Conservation (phyloP, 2,797 vertebrate genomes). For the Tiaroga cobitis region DNA sequence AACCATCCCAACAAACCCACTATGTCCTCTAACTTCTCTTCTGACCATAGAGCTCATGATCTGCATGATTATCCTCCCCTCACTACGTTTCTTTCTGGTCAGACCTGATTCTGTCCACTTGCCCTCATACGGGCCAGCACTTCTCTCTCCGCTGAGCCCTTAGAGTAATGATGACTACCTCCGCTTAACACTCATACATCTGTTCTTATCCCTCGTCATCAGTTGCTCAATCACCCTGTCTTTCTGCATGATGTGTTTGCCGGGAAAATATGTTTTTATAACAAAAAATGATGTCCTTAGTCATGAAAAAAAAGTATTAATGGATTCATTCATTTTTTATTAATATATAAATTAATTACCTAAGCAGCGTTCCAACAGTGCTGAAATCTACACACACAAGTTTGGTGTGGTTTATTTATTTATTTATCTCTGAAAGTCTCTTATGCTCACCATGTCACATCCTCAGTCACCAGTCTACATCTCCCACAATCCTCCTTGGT, state of each 20-base stretch:
- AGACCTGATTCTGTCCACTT: slow-evolving; percentile 4
- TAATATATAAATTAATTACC: neutral
- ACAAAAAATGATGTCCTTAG: neutral
- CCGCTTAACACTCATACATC: neutral
- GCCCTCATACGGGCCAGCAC: neutral
- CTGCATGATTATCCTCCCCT: neutral
- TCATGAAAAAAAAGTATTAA: neutral
- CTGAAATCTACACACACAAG: neutral
- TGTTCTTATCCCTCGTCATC: neutral
- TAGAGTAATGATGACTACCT: neutral
- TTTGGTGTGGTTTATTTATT: no score
- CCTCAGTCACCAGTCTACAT: no score
- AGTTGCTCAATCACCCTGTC: neutral
- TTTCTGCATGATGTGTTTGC: neutral
- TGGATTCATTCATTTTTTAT: neutral
- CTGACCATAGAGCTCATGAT: slow-evolving; percentile 33
- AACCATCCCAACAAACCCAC: slow-evolving; percentile 12
- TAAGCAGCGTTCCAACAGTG: neutral
- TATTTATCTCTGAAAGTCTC: no score
- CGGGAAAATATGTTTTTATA: neutral
- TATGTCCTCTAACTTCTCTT: slow-evolving; percentile 28
- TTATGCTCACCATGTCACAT: no score
- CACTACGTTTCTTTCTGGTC: neutral
- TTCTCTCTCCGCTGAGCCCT: neutral
- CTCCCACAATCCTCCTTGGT: no score